A percentile compares a stretch with the other conserved stretches of the same genome.
These are phyloP conservation scores for Microplitis mediator DNA, from an alignment of 1,140 invertebrate species.

Conservation along the genomic window DNA sequence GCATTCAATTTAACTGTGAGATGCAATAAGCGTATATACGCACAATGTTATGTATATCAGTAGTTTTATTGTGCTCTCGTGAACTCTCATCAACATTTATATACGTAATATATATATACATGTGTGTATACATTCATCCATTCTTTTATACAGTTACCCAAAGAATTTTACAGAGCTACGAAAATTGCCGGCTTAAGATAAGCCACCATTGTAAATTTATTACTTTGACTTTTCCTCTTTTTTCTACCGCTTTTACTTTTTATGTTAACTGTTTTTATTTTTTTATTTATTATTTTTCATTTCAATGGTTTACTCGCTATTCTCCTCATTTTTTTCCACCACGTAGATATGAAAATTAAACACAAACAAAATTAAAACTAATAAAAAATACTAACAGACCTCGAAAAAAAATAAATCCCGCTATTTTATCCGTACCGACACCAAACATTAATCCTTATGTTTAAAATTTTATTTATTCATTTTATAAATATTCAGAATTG, in stretches of 20 bases:
- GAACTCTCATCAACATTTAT: constrained; percentile 4
- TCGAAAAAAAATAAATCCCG: too few species aligned
- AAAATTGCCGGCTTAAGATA: constrained; percentile 7
- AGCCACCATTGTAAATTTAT: constrained; percentile 2
- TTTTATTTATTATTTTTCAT: neutral
- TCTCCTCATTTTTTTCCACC: too few species aligned
- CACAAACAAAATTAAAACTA: too few species aligned
- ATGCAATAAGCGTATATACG: neutral
- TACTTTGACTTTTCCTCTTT: neutral
- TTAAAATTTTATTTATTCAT: too few species aligned
- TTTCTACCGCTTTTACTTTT: neutral
- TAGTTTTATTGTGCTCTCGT: neutral
- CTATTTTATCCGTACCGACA: too few species aligned
- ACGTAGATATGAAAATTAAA: too few species aligned
- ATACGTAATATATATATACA: neutral
- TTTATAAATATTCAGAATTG: too few species aligned
- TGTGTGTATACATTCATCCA: neutral
- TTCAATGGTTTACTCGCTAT: neutral
- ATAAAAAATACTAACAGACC: too few species aligned
- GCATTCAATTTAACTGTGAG: too few species aligned
- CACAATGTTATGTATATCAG: neutral
- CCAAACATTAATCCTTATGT: too few species aligned
- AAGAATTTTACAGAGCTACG: constrained; percentile 2
- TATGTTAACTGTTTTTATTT: neutral
- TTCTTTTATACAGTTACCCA: neutral